Percentiles rank a stretch among this genome's conserved stretches.
Conservation (phyloP, 1,140 invertebrate genomes). For the Aphelinus certus region DNA sequence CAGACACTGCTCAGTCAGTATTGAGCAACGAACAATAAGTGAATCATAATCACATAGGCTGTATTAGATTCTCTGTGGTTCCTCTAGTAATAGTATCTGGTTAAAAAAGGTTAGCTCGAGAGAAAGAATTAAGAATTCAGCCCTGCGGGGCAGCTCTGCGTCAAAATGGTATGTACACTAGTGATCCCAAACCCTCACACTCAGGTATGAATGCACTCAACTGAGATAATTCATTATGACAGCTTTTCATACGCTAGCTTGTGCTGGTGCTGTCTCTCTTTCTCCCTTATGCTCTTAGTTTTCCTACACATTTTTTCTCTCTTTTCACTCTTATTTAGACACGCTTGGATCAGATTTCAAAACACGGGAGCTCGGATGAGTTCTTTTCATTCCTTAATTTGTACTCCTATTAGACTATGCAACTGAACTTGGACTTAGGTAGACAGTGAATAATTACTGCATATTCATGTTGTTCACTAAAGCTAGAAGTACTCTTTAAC, state of each 20-base stretch:
- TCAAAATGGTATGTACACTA: constrained; percentile 60
- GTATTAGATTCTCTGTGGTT: constrained; percentile 29
- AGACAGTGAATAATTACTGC: background rate
- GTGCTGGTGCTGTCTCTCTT: constrained; percentile 45
- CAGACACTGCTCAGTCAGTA: constrained; percentile 20
- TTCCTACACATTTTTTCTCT: constrained; percentile 27
- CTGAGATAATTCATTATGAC: constrained; percentile 62
- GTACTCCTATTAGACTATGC: background rate
- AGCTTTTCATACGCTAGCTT: constrained; percentile 56
- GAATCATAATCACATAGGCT: constrained; percentile 15
- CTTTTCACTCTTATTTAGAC: constrained; percentile 30
- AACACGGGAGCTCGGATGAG: constrained; percentile 14
- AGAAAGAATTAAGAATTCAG: constrained; percentile 33
- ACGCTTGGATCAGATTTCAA: constrained; percentile 33
- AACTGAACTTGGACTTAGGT: too few species aligned
- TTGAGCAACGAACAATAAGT: constrained; percentile 21
- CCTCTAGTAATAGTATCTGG: constrained; percentile 20
- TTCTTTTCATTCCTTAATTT: constrained; percentile 27
- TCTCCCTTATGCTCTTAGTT: constrained; percentile 33
- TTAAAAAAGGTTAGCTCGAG: constrained; percentile 18
- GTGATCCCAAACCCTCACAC: constrained; percentile 19
- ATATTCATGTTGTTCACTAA: too few species aligned
- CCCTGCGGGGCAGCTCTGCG: constrained; percentile 11
- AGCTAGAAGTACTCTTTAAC: too few species aligned
- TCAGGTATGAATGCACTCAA: constrained; percentile 58